Percentiles rank a stretch among this genome's conserved stretches.
These are phyloP conservation scores for Scelioninae gen. 1 DNA, from an alignment of 2,888 invertebrate genomes.

Conservation along the genomic window DNA sequence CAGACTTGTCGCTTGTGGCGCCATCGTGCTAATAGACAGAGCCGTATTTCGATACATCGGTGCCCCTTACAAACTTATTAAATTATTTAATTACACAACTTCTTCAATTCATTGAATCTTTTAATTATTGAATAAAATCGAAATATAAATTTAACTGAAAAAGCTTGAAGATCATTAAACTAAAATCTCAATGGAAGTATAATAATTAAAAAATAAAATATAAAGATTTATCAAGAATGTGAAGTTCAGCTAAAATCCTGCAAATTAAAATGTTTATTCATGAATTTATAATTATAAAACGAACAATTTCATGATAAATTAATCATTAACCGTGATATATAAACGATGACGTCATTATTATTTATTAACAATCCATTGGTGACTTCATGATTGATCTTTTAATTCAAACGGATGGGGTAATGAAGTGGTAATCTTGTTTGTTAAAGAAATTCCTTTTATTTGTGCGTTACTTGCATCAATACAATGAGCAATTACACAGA, in stretches of 20 bases:
- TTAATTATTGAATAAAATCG: too few species aligned
- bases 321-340: background rate
- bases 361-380: constrained; percentile 30
- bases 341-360: constrained; percentile 15
- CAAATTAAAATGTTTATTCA: background rate
- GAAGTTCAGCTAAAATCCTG: too few species aligned
- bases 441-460: constrained; percentile 6
- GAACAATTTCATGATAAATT: background rate
- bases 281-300: background rate
- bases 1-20: constrained; percentile 55
- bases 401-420: background rate
- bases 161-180: too few species aligned
- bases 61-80: constrained; percentile 14
- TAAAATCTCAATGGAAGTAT: too few species aligned
- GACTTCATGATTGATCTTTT: constrained; percentile 36
- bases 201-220: background rate
- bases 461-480: background rate
- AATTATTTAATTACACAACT: background rate
- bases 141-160: too few species aligned
- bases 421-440: background rate
- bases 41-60: background rate
- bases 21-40: constrained; percentile 53
- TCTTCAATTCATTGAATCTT: too few species aligned
- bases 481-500: constrained; percentile 10
- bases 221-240: background rate